Evolutionary conservation across 2,888 invertebrate species (phyloP).

Genomic region (Abrostola tripartita): DNA sequence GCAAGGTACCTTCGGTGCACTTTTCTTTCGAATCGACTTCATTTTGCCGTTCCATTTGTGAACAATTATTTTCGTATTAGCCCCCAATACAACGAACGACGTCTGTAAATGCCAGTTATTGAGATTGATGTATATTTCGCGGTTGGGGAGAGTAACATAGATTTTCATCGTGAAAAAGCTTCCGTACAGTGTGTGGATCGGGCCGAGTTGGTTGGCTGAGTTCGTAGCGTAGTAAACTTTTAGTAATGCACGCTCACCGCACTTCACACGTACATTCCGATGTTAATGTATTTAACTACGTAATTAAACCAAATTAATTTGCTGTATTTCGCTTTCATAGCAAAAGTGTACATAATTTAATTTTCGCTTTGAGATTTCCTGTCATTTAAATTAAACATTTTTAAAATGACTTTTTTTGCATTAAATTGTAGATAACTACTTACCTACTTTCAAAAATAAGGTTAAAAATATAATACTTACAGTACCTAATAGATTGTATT

Average conservation of each 20-base stretch:
- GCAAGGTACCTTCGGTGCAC: constrained; percentile 40
- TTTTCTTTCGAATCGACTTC: constrained; percentile 39
- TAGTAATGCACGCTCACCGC: constrained; percentile 37
- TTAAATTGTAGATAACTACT: too few species aligned
- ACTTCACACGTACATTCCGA: constrained; percentile 38
- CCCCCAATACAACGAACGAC: constrained; percentile 34
- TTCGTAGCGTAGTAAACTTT: constrained; percentile 49
- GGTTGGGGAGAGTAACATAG: constrained; percentile 37
- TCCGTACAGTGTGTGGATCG: constrained; percentile 24
- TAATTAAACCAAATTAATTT: constrained; percentile 41
- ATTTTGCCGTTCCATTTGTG: constrained; percentile 52
- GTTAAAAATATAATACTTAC: too few species aligned
- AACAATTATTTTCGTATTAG: constrained; percentile 58
- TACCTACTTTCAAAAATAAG: too few species aligned
- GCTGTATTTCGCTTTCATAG: constrained; percentile 19
- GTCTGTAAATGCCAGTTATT: constrained; percentile 46
- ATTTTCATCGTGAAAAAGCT: constrained; percentile 33
- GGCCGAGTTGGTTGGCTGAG: constrained; percentile 45
- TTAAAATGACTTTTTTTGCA: too few species aligned
- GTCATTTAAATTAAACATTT: neutral
- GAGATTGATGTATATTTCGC: constrained; percentile 54
- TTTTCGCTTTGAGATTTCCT: constrained; percentile 13
- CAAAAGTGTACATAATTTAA: constrained; percentile 10
- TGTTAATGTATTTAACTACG: constrained; percentile 60
- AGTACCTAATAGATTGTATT: too few species aligned